phyloP scores from a whole-genome alignment of 1,140 invertebrate species.

The Diabrotica undecimpunctata region DNA sequence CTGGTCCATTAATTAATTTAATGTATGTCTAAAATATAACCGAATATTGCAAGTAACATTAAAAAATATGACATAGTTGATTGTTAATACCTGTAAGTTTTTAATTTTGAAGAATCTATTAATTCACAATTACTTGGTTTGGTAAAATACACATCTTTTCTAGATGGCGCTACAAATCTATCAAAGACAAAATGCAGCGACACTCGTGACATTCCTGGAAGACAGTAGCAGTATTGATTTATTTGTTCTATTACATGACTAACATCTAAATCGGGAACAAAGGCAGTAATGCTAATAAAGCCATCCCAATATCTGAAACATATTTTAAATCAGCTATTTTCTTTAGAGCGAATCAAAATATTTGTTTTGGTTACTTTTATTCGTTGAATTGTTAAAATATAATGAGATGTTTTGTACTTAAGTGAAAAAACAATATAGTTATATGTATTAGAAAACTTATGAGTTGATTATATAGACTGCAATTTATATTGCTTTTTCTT shows the following conservation, averaged over 20 bases:
- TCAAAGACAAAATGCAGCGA: constrained; percentile 69
- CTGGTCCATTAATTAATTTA: too few relatives aligned
- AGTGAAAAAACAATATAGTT: too few relatives aligned
- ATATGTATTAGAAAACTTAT: too few relatives aligned
- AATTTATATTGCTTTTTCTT: too few relatives aligned
- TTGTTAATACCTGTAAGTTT: constrained; percentile 16
- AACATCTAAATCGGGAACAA: constrained; percentile 65
- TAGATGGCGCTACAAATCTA: constrained; percentile 38
- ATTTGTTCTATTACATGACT: constrained; percentile 59
- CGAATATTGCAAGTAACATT: too few relatives aligned
- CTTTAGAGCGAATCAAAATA: too few relatives aligned
- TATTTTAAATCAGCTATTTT: neutral
- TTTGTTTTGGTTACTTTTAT: too few relatives aligned
- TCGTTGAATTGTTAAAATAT: too few relatives aligned
- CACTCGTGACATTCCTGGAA: constrained; percentile 64
- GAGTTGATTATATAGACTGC: too few relatives aligned
- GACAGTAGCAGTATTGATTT: constrained; percentile 60
- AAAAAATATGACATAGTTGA: too few relatives aligned
- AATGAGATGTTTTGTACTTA: too few relatives aligned
- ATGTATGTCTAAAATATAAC: too few relatives aligned
- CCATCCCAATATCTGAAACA: constrained; percentile 65
- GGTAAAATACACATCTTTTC: constrained; percentile 22
- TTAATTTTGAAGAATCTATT: constrained; percentile 14
- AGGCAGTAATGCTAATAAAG: constrained; percentile 68
- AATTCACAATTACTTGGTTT: constrained; percentile 16